phyloP scores from a whole-genome alignment of 2,888 invertebrate species.

The Bembecia ichneumoniformis region DNA sequence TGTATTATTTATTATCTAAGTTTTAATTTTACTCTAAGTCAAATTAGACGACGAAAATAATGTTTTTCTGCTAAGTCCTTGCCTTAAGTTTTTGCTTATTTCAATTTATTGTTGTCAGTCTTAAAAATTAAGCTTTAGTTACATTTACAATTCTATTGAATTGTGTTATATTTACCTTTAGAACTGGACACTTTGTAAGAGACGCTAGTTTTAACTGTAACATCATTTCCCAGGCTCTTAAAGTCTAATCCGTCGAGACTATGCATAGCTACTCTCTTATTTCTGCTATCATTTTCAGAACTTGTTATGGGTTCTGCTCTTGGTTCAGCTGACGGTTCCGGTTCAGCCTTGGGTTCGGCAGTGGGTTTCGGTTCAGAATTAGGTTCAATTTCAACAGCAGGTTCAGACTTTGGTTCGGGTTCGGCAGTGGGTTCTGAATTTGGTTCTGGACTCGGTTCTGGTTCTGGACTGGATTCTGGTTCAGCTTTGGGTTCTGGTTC shows the following conservation, averaged over 20 bases:
- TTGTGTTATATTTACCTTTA: conserved; percentile 34
- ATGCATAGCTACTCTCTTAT: conserved; percentile 72
- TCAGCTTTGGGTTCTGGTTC: conserved; percentile 27
- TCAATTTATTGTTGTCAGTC: no score
- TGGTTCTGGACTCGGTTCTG: conserved; percentile 45
- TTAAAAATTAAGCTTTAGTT: no score
- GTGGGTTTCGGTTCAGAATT: conserved; percentile 47
- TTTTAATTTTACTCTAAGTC: no score
- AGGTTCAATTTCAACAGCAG: conserved; percentile 44
- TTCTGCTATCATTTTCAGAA: conserved; percentile 47
- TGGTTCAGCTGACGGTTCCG: conserved; percentile 31
- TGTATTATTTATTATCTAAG: no score
- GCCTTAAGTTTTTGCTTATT: no score
- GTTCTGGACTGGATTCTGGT: conserved; percentile 31
- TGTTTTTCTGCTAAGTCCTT: no score
- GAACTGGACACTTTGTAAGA: conserved; percentile 82
- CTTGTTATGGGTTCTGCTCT: conserved; percentile 34
- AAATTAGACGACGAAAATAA: no score
- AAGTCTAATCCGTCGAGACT: conserved; percentile 57
- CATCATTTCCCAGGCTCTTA: conserved; percentile 70
- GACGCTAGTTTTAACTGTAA: conserved; percentile 84
- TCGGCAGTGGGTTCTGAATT: conserved; percentile 50
- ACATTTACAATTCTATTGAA: no score
- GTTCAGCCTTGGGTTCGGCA: conserved; percentile 46
- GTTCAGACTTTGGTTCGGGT: conserved; percentile 46